These are phyloP conservation scores for Actinia equina DNA, from an alignment of 64 coral and sea anemone species.

Conservation along the genomic window DNA sequence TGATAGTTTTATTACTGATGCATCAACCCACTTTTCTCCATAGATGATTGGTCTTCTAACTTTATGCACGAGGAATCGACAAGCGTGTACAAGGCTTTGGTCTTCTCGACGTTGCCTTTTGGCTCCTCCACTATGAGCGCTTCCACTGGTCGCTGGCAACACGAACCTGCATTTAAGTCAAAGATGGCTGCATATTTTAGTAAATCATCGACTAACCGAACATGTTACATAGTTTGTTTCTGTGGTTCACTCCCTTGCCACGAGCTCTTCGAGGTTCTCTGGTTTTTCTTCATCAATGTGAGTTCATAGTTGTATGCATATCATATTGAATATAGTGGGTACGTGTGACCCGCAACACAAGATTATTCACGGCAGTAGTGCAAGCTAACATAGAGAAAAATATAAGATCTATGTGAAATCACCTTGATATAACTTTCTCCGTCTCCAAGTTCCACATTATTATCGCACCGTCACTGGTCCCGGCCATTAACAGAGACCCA, in stretches of 20 bases:
- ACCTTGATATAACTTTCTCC: constrained; percentile 74
- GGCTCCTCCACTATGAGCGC: constrained; percentile 45
- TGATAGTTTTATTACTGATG: background rate
- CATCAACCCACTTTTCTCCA: constrained; percentile 54
- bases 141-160: constrained; percentile 24
- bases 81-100: constrained; percentile 53
- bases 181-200: background rate
- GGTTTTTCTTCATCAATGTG: no score
- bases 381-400: no score
- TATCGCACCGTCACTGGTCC: constrained; percentile 65
- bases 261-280: no score
- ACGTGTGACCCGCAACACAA: no score
- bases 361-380: no score
- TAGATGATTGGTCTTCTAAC: constrained; percentile 81
- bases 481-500: constrained; percentile 60
- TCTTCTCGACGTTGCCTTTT: constrained; percentile 42
- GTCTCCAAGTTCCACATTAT: constrained; percentile 82
- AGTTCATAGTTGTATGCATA: no score
- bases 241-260: no score
- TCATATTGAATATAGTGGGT: no score
- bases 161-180: constrained; percentile 31
- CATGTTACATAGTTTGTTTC: no score
- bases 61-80: constrained; percentile 64
- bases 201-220: no score
- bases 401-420: background rate